Conservation (phyloP, 64 coral and sea anemone genomes). For the Montipora foliosa region DNA sequence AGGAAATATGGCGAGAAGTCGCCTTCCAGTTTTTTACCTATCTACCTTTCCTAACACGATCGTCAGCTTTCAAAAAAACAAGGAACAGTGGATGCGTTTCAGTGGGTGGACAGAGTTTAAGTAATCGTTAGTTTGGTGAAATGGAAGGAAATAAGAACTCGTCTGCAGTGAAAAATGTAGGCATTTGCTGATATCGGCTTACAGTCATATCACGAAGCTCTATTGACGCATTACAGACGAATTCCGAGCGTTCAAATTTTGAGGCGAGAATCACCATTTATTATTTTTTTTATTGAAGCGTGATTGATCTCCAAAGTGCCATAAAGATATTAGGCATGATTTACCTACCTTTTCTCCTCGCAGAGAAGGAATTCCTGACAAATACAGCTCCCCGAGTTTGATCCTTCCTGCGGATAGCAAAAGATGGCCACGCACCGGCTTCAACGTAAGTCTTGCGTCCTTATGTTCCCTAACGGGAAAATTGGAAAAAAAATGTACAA, state of each 20-base stretch:
- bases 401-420: slow-evolving; percentile 36
- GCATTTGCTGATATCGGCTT: slow-evolving; percentile 38
- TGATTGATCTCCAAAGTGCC: neutral
- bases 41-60: too few species aligned
- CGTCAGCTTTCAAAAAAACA: too few species aligned
- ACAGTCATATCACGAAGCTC: slow-evolving; percentile 38
- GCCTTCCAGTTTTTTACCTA: neutral
- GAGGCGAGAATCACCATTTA: slow-evolving; percentile 3
- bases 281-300: neutral
- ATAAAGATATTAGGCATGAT: neutral
- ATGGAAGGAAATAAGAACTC: neutral
- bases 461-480: neutral
- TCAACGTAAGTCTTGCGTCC: slow-evolving; percentile 16
- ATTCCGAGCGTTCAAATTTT: slow-evolving; percentile 27
- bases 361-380: slow-evolving; percentile 52
- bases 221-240: slow-evolving; percentile 15
- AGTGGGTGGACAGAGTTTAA: neutral
- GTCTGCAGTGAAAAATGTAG: neutral
- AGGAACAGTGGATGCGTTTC: too few species aligned
- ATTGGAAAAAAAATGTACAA: neutral
- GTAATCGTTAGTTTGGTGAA: neutral
- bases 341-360: slow-evolving; percentile 58
- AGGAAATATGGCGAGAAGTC: neutral
- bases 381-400: slow-evolving; percentile 71
- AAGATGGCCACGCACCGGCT: slow-evolving; percentile 12